Percentiles rank a stretch among this genome's conserved stretches.
phyloP scores from a whole-genome alignment of 2,888 invertebrate genomes.

The Nineta flava region DNA sequence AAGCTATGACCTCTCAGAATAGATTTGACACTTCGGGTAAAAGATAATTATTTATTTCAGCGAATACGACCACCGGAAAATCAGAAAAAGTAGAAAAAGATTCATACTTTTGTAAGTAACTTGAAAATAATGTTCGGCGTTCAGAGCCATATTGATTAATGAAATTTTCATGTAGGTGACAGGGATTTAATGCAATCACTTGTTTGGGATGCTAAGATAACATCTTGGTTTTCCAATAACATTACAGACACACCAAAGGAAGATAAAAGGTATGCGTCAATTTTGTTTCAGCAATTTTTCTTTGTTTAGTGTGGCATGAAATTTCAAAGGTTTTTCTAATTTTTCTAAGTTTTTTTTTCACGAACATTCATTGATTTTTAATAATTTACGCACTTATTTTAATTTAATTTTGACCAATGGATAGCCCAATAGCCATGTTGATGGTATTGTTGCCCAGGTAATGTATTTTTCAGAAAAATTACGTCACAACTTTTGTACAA shows the following conservation, averaged over 20 bases:
- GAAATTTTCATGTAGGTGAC: conserved; percentile 44
- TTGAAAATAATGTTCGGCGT: not conserved
- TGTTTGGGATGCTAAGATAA: conserved; percentile 77
- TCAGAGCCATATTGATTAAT: too few relatives aligned
- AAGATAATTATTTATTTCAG: conserved; percentile 31
- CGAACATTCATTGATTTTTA: not conserved
- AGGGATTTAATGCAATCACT: conserved; percentile 69
- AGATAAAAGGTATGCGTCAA: conserved; percentile 46
- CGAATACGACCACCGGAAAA: conserved; percentile 33
- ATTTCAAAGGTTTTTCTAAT: not conserved
- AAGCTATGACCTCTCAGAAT: too few relatives aligned
- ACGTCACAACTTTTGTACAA: not conserved
- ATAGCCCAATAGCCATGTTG: conserved; percentile 78
- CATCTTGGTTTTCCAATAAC: conserved; percentile 70
- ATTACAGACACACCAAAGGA: conserved; percentile 58
- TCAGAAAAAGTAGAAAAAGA: conserved; percentile 36
- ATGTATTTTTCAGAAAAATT: conserved; percentile 30
- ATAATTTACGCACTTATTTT: not conserved
- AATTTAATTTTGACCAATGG: conserved; percentile 3
- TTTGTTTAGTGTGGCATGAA: not conserved
- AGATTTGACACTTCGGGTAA: too few relatives aligned
- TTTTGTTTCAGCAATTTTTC: not conserved
- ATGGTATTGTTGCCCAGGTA: conserved; percentile 90
- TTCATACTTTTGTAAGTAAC: conserved; percentile 19
- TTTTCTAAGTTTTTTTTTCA: not conserved